Evolutionary conservation across 2,113 vertebrate species (phyloP).

Genomic region (Xiphophorus hellerii): DNA sequence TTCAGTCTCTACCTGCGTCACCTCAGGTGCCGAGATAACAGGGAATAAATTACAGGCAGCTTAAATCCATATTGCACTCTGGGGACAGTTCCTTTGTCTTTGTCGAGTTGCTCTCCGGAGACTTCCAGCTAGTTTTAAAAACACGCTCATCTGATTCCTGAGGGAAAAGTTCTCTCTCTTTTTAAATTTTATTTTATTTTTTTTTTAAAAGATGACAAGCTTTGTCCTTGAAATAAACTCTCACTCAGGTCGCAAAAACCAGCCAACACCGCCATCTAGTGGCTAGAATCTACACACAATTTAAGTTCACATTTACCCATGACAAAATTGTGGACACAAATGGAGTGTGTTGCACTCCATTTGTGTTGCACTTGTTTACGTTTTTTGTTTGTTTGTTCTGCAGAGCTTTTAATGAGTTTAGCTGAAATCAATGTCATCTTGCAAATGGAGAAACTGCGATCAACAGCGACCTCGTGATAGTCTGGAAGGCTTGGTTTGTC

Average conservation of each 20-base stretch:
- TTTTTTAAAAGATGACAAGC: background rate
- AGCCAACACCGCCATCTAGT: conserved; percentile 44
- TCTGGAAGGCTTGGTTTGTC: no score
- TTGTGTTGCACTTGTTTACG: no score
- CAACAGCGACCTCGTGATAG: no score
- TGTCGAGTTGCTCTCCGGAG: background rate
- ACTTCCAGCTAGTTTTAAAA: conserved; percentile 3
- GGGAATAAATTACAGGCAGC: conserved; percentile 14
- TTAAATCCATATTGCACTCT: conserved; percentile 12
- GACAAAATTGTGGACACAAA: background rate
- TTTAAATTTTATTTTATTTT: no score
- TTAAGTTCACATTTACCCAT: background rate
- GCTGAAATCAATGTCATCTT: background rate
- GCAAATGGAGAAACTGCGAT: no score
- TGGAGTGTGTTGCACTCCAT: background rate
- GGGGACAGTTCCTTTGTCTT: background rate
- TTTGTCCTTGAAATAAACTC: background rate
- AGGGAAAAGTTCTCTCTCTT: background rate
- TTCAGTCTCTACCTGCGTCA: background rate
- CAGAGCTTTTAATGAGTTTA: background rate
- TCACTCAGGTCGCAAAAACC: background rate
- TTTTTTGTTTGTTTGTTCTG: no score
- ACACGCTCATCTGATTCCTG: conserved; percentile 1
- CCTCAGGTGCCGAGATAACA: background rate
- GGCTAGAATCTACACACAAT: background rate